A percentile compares a stretch with the other conserved stretches of the same genome.
These are phyloP conservation scores for Apantesis nais DNA, from an alignment of 2,888 invertebrate genomes.

Conservation along the genomic window DNA sequence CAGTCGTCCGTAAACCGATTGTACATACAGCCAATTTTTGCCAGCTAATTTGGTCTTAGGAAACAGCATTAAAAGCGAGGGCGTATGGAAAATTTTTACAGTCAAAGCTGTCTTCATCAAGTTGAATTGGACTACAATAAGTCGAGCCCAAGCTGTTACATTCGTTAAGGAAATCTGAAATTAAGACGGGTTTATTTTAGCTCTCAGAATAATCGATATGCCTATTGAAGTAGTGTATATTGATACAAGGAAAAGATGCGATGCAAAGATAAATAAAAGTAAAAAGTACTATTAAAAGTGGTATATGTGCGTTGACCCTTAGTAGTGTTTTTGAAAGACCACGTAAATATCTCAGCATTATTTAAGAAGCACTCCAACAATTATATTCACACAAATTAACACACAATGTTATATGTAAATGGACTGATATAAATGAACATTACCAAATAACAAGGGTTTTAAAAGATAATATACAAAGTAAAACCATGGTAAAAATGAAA, in stretches of 20 bases:
- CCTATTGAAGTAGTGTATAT: too few species aligned
- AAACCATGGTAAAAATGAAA: not conserved
- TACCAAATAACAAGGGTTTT: not conserved
- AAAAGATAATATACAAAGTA: not conserved
- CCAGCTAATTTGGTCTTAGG: too few species aligned
- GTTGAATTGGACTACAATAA: too few species aligned
- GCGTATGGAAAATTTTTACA: too few species aligned
- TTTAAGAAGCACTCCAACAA: not conserved
- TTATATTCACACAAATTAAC: not conserved
- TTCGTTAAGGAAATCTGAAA: too few species aligned
- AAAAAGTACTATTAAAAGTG: not conserved
- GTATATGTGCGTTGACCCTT: not conserved
- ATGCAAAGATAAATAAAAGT: not conserved
- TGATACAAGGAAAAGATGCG: not conserved
- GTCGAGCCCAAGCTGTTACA: too few species aligned
- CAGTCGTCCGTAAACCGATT: too few species aligned
- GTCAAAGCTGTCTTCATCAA: too few species aligned
- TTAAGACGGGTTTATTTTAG: too few species aligned
- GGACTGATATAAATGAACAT: not conserved
- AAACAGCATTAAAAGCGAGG: too few species aligned
- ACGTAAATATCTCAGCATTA: not conserved
- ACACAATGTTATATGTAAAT: slow-evolving; percentile 1
- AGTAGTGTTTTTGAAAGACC: not conserved
- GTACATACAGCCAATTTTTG: too few species aligned
- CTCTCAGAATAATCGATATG: not conserved